Evolutionary conservation across 2,113 vertebrate species (phyloP), one percentile per base, ranked within the genome.

Genomic region (Ageneiosus marmoratus): DNA sequence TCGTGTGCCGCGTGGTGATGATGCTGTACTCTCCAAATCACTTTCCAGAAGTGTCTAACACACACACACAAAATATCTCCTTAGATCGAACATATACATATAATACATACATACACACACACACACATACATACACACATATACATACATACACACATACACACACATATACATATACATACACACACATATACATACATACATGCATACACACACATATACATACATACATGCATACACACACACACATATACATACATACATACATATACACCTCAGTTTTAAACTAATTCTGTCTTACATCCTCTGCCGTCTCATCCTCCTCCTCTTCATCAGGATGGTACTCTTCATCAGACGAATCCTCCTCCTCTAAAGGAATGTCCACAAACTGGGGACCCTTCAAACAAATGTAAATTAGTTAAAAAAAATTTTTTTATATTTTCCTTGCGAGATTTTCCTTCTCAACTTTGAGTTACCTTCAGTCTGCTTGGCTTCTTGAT

Each of bases 261-360:
- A 41, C 37, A 41, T 9, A 27, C 73, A 79, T n/a, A 82, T 24
- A 41, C 63, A 50, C 15, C n/a, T n/a, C n/a, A n/a, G n/a, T n/a
- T n/a, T n/a, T n/a, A 46, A 46, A 41, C 5, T 2, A 41, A 41
- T 41, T 50, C 27, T 11, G 29, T 37, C 89, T 86, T 81, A 95
- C 94, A 0, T 95, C 94, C 78, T 99, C 98, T 4, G 96, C 95
- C 0, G 97, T 99, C 90, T 99, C 97, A 9, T 99, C 96, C 70
- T 98, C 98, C 0, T 99, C 98, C 0, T 99, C 97, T 13, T 99
- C 98, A 2, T 98, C 97, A 4, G 98, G 98, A 16, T 90, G 93
- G 85, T 99, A 99, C 75, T 99, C 97, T 87, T 99, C 98, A 89
- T 98, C 98, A 50, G 97, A 99, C 0, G 97, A 99, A 87, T 99